Percentiles rank a stretch among this genome's conserved stretches.
Evolutionary conservation across 1,140 invertebrate genomes (phyloP).

Genomic region (Drosophila simulans): DNA sequence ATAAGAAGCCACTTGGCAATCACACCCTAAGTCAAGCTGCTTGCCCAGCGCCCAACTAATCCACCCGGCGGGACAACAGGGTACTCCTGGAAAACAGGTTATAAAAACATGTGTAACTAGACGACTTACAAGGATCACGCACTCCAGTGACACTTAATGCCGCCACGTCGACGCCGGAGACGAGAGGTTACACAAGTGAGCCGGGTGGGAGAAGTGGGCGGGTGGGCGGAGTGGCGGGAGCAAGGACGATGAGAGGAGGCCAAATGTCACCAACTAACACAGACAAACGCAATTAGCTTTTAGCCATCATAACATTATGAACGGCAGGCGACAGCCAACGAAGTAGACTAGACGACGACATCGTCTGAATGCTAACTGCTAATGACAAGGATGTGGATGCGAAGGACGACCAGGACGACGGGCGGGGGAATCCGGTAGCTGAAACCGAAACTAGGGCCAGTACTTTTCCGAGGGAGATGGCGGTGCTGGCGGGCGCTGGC

Average conservation of each 20-base stretch:
- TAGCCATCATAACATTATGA: slow-evolving; percentile 83
- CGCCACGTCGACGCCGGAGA: slow-evolving; percentile 31
- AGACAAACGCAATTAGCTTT: slow-evolving; percentile 82
- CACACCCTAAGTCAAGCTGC: slow-evolving; percentile 8
- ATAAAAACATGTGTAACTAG: slow-evolving; percentile 82
- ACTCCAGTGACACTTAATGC: slow-evolving; percentile 82
- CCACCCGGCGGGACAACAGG: slow-evolving; percentile 48
- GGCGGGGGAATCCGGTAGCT: slow-evolving; percentile 5
- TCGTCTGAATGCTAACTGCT: slow-evolving; percentile 67
- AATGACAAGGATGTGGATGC: slow-evolving; percentile 61
- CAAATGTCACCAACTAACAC: slow-evolving; percentile 70
- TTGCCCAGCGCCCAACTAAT: slow-evolving; percentile 34
- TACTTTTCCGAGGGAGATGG: slow-evolving; percentile 1
- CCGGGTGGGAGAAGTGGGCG: neutral
- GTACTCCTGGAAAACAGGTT: slow-evolving; percentile 54
- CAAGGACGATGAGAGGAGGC: slow-evolving; percentile 20
- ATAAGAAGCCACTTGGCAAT: slow-evolving; percentile 1
- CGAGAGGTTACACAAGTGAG: neutral
- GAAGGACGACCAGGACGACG: slow-evolving; percentile 16
- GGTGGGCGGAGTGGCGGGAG: no score
- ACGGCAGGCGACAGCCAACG: slow-evolving; percentile 63
- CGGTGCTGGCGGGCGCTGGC: neutral
- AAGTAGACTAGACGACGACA: slow-evolving; percentile 16
- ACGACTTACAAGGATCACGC: slow-evolving; percentile 82
- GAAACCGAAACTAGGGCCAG: slow-evolving; percentile 36